Evolutionary conservation across 2,113 vertebrate species (phyloP).

Genomic region (Clinocottus analis): DNA sequence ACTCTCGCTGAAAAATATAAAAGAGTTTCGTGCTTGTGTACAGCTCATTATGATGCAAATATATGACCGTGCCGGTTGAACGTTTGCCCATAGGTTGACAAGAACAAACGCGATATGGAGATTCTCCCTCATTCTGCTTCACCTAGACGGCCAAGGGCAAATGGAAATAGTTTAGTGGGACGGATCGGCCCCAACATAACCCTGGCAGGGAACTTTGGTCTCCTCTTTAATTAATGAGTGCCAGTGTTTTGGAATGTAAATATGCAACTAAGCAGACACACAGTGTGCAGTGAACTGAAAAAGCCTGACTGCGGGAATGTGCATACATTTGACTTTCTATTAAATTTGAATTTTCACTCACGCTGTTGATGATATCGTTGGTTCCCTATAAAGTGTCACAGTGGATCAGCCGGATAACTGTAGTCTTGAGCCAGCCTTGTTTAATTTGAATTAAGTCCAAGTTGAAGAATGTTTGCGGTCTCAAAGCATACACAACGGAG

Average conservation of each 20-base stretch:
- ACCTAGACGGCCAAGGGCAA: slow-evolving; percentile 78
- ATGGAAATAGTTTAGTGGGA: slow-evolving; percentile 75
- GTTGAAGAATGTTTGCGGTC: neutral
- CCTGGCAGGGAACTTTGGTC: slow-evolving; percentile 68
- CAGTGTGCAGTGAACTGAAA: slow-evolving; percentile 57
- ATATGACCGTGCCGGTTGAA: slow-evolving; percentile 66
- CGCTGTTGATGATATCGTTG: slow-evolving; percentile 18
- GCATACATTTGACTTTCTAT: slow-evolving; percentile 58
- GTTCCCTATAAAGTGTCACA: slow-evolving; percentile 36
- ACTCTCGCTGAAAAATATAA: slow-evolving; percentile 44
- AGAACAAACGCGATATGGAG: slow-evolving; percentile 78
- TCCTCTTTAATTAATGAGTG: slow-evolving; percentile 77
- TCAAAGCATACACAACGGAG: neutral
- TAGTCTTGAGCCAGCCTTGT: slow-evolving; percentile 7
- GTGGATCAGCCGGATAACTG: slow-evolving; percentile 29
- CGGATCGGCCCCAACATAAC: slow-evolving; percentile 61
- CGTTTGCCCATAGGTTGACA: slow-evolving; percentile 78
- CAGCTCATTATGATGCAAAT: slow-evolving; percentile 80
- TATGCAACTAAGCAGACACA: slow-evolving; percentile 62
- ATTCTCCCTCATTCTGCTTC: slow-evolving; percentile 66
- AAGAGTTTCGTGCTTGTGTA: slow-evolving; percentile 52
- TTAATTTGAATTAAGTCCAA: slow-evolving; percentile 8
- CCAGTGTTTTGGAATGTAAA: slow-evolving; percentile 67
- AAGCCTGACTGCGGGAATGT: slow-evolving; percentile 47
- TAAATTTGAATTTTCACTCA: slow-evolving; percentile 36